Conservation (phyloP, 2,888 invertebrate genomes). For the Vanessa cardui region DNA sequence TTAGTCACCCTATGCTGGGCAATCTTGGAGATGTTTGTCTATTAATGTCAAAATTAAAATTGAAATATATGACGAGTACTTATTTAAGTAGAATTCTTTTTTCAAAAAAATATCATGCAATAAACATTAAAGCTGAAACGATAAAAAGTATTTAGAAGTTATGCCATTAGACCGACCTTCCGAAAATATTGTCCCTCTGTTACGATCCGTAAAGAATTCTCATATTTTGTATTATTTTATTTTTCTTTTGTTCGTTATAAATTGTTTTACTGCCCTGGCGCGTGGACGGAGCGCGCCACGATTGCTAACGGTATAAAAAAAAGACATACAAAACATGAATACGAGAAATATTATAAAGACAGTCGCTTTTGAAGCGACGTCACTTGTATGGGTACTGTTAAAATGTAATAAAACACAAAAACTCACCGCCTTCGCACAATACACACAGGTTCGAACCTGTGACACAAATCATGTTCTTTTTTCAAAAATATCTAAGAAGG, state of each 20-base stretch:
- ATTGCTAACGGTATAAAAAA: slow-evolving; percentile 37
- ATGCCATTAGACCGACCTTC: slow-evolving; percentile 59
- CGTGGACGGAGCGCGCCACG: slow-evolving; percentile 69
- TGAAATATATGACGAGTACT: background rate
- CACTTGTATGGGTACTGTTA: slow-evolving; percentile 3
- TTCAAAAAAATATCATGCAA: slow-evolving; percentile 36
- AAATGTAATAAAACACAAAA: slow-evolving; percentile 1
- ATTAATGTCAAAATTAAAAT: no score
- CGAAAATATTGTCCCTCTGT: slow-evolving; percentile 62
- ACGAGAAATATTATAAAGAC: slow-evolving; percentile 7
- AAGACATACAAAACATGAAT: slow-evolving; percentile 4
- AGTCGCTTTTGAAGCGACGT: background rate
- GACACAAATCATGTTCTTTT: background rate
- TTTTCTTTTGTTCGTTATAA: slow-evolving; percentile 57
- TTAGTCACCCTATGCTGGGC: no score
- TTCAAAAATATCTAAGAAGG: background rate
- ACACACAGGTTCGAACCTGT: background rate
- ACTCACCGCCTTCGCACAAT: background rate
- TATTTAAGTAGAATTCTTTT: background rate
- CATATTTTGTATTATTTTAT: slow-evolving; percentile 59
- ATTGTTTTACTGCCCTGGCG: slow-evolving; percentile 68
- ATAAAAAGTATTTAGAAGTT: slow-evolving; percentile 49
- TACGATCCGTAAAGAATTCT: slow-evolving; percentile 65
- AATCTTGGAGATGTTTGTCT: no score
- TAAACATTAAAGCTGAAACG: slow-evolving; percentile 41